These are phyloP conservation scores for Tachyglossus aculeatus DNA, from an alignment of 2,797 vertebrate genomes.

Conservation along the genomic window DNA sequence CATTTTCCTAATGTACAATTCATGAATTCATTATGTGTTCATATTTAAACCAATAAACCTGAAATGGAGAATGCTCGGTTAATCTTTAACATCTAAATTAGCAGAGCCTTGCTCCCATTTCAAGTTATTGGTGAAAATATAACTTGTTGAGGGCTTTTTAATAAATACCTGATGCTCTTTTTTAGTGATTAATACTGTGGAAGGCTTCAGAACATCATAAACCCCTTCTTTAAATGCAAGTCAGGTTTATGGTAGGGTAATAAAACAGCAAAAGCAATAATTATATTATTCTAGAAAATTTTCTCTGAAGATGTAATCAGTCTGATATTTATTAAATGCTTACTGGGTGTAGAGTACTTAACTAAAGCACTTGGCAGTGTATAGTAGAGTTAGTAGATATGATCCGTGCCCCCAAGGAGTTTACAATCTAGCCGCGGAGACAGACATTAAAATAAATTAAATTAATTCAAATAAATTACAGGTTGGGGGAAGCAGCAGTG, in stretches of 20 bases:
- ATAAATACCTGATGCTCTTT: slow-evolving; percentile 4
- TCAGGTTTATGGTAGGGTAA: neutral
- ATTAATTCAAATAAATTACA: no score
- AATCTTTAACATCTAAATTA: slow-evolving; percentile 5
- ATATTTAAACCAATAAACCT: slow-evolving; percentile 28
- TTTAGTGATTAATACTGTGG: neutral
- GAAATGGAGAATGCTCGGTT: neutral
- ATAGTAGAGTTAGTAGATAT: no score
- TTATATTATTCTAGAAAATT: no score
- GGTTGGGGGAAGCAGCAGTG: no score
- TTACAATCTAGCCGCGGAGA: no score
- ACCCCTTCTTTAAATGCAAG: neutral
- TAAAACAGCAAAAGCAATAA: neutral
- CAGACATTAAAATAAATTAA: no score
- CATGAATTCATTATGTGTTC: slow-evolving; percentile 20
- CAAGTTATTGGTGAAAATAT: neutral
- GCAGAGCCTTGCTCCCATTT: neutral
- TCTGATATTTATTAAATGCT: no score
- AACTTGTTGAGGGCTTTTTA: neutral
- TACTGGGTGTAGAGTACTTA: no score
- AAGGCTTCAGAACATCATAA: no score
- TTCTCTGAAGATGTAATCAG: neutral
- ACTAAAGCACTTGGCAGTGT: no score
- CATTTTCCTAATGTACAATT: slow-evolving; percentile 20
- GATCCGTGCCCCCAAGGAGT: no score